Evolutionary conservation across 2,797 vertebrate genomes (phyloP), one percentile per base, ranked within the genome.

Genomic region (Lepilemur septentrionalis): DNA sequence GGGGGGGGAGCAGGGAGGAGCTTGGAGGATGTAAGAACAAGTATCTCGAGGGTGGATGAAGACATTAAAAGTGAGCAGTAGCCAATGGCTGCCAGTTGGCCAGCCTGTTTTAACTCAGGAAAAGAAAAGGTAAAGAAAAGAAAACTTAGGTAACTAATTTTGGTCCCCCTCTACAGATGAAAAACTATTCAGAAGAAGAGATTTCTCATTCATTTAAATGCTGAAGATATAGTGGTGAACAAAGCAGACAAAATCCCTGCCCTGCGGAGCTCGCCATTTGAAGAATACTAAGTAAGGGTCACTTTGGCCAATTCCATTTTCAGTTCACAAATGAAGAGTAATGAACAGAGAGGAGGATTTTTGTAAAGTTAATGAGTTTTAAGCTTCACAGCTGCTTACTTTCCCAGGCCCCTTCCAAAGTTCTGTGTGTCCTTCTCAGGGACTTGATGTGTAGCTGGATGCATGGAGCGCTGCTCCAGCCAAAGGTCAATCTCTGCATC

Each of bases 121-220:
- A 73, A 94, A 80, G 48, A 84, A 95, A 89, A 82, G 59, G 10
- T 73, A 65, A 38, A 38, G 38, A 38, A 38, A 38, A 38, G 38
- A 38, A 38, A 38, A 38, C 38, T 38, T 43, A 84, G 35, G 23
- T 70, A 94, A 73, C 22, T 69, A 67, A 92, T 84, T 96, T 91
- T 65, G 78, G 20, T 69, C 20, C n/a, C 13, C 7, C 18, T 94
- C 30, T 32, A 83, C 52, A 95, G 81, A 82, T 32, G 81, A 52
- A 82, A 75, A 83, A 93, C 52, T 13, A 82, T 80, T 86, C 67
- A 55, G 41, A 80, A 30, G 63, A 93, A 35, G 65, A 63, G n/a
- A 50, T 7, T 91, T 94, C 41, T 93, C 20, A 35, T 76, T 93
- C 52, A 80, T 63, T 87, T 75, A 78, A 65, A 89, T 76, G 78